Base-by-base conservation (phyloP, 2,113 vertebrate genomes). In the Mola mola region DNA sequence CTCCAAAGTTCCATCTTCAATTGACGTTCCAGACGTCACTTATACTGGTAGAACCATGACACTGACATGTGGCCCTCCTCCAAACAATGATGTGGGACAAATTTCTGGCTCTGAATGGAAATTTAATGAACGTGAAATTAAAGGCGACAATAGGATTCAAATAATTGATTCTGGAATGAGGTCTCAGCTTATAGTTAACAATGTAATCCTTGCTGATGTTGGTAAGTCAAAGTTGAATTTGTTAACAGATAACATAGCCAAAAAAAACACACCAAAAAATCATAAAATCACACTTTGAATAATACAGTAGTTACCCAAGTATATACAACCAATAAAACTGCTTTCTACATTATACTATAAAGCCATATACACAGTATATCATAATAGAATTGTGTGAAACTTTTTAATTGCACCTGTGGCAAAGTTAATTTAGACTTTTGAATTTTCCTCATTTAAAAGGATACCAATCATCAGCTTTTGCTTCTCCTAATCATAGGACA, bases 181-280 rank as follows among this genome's bases (percentile, higher is more conserved):
- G 2, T 83, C 64, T 5, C 8, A 0, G 1, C 80, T 91, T 12
- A 67, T 1, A 38, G 2, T 89, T 5, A 50, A 3, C 0, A 73
- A 37, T 0, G 22, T 73, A 6, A 73, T 68, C 34, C 11, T 15
- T 28, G 16, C 19, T 3, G 81, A 91, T 61, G 42, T 1, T 2
- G 90, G 90, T 91, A 38, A 84, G 88, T 77, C 1, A 41, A 16
- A 12, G 15, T 1, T 26, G 4, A 5, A 31, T 21, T 22, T 43
- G 9, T 20, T 43, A 5, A 41, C 13, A 13, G 21, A 15, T 49
- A 33, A 42, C 8, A 42, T n/a, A n/a, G n/a, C n/a, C n/a, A n/a
- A n/a, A n/a, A n/a, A 37, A 16, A 6, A 49, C 0, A 8, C 6
- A 47, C 1, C 12, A 41, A 47, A 11, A 44, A 46, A 47, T 33